Conservation (phyloP, 2,888 invertebrate genomes). For the Hydroisotoma schaefferi region DNA sequence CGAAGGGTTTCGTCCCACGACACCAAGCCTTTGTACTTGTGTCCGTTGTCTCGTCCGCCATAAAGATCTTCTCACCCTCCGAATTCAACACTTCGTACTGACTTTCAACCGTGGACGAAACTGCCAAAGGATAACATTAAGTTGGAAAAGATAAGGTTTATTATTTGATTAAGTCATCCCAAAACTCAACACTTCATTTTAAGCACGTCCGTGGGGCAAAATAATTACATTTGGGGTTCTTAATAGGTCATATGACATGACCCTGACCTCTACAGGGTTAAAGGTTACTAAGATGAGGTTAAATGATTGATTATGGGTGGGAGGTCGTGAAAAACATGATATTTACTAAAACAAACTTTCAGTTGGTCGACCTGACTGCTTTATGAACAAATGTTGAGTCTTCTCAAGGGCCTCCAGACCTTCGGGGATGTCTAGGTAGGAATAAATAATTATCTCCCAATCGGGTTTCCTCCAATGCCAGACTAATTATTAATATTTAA, state of each 20-base stretch:
- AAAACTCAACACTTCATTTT: too few relatives aligned
- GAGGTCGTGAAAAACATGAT: constrained; percentile 2
- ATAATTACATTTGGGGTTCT: too few relatives aligned
- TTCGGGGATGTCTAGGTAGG: constrained; percentile 31
- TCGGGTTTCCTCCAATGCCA: background rate
- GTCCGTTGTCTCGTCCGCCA: constrained; percentile 42
- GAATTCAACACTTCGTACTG: constrained; percentile 39
- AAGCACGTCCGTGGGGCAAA: background rate
- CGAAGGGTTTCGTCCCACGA: constrained; percentile 39
- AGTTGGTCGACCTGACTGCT: constrained; percentile 43
- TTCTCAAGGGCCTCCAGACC: constrained; percentile 36
- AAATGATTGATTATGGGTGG: background rate
- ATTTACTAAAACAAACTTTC: constrained; percentile 44
- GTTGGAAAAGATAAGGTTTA: too few relatives aligned
- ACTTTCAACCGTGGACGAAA: constrained; percentile 39
- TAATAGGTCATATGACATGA: too few relatives aligned
- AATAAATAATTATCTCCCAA: background rate
- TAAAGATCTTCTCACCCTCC: constrained; percentile 41
- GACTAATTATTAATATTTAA: background rate
- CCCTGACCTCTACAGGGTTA: background rate
- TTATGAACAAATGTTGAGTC: constrained; percentile 40
- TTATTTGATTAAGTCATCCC: too few relatives aligned
- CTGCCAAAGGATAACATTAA: constrained; percentile 22
- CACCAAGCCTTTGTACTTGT: constrained; percentile 43
- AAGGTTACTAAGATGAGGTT: background rate